Percentiles rank a stretch among this genome's conserved stretches.
Evolutionary conservation across 2,888 invertebrate species (phyloP).

Genomic region (Schizaphis graminum): DNA sequence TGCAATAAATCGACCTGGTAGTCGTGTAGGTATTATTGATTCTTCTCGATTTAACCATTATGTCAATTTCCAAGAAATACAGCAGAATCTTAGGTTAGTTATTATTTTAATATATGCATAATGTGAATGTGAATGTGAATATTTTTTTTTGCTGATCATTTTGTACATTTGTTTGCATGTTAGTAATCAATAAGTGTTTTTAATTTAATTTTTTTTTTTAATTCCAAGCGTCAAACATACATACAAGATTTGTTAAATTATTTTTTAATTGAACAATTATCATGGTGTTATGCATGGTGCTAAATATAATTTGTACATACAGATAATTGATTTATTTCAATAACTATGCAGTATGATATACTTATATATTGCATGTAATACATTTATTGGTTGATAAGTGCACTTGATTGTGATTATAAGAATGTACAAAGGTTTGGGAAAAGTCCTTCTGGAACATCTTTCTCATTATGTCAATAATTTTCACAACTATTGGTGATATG

Average conservation of each 20-base stretch:
- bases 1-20: slow-evolving; percentile 74
- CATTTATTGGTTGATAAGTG: not conserved
- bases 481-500: slow-evolving; percentile 9
- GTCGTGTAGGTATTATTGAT: slow-evolving; percentile 74
- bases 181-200: not conserved
- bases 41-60: slow-evolving; percentile 78
- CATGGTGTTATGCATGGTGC: not conserved
- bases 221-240: not conserved
- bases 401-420: not conserved
- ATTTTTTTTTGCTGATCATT: not conserved
- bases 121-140: not conserved
- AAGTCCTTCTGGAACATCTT: not conserved
- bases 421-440: not conserved
- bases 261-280: not conserved
- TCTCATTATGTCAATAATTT: not conserved
- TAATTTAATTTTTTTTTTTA: not conserved
- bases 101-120: not conserved
- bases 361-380: not conserved
- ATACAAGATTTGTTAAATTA: not conserved
- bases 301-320: not conserved
- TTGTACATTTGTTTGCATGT: slow-evolving; percentile 3
- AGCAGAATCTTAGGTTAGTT: slow-evolving; percentile 85
- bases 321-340: not conserved
- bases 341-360: not conserved
- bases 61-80: slow-evolving; percentile 88